phyloP scores from a whole-genome alignment of 1,140 invertebrate species.

The Bombus cullumanus region DNA sequence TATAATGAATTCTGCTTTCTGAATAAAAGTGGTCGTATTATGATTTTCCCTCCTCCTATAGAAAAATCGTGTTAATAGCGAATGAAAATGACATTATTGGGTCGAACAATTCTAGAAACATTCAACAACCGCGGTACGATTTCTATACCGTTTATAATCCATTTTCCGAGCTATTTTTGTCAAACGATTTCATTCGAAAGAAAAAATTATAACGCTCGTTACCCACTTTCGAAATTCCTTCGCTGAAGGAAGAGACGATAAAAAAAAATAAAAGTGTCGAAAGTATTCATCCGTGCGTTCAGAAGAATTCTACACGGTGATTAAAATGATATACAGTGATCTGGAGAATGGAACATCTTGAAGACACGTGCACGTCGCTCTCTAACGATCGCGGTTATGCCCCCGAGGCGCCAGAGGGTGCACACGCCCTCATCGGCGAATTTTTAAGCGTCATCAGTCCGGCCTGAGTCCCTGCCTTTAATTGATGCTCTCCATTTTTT shows the following conservation, averaged over 20 bases:
- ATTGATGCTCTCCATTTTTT: conserved; percentile 75
- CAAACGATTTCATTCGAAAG: background rate
- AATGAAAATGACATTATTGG: background rate
- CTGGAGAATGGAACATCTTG: conserved; percentile 58
- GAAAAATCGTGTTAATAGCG: background rate
- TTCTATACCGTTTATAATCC: background rate
- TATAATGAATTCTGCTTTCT: background rate
- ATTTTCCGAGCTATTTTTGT: background rate
- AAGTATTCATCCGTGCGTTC: conserved; percentile 1
- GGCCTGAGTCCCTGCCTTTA: conserved; percentile 57
- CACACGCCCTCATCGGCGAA: conserved; percentile 60
- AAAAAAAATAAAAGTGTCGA: background rate
- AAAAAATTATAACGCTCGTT: background rate
- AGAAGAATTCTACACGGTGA: conserved; percentile 11
- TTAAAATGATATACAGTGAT: conserved; percentile 48
- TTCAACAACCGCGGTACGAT: background rate
- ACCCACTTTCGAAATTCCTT: background rate
- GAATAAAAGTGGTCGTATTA: background rate
- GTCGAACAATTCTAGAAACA: background rate
- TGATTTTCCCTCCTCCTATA: too few species aligned
- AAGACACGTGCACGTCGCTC: conserved; percentile 71
- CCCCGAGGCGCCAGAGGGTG: conserved; percentile 58
- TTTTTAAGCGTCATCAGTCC: conserved; percentile 69
- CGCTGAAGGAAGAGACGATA: background rate
- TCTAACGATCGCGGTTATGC: conserved; percentile 63